Base-by-base conservation (phyloP, 2,797 vertebrate species). In the Distichodus sexfasciatus region DNA sequence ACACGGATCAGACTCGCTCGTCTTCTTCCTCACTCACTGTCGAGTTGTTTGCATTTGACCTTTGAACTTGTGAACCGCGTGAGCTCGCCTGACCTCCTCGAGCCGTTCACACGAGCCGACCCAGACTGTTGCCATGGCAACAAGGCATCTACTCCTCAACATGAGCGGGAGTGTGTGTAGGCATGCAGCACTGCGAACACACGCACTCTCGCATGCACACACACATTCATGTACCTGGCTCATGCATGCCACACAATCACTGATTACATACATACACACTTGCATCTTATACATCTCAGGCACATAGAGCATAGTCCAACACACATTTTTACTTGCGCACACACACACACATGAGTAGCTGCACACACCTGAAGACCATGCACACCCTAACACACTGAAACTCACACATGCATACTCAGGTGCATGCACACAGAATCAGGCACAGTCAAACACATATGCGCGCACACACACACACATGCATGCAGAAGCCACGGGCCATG, bases 81-180 rank as follows among this genome's bases (percentile, higher is more conserved):
- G 59, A 70, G 46, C 57, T 72, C 1, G 70, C 76, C 77, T 79
- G 74, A 63, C n/a, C 63, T 70, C 71, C 77, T 46, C 31, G 51
- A 69, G 58, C 58, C 67, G 46, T 51, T 9, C 31, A 33, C 17
- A 40, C 19, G 51, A 23, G 51, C 57, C 23, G 41, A 43, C 71
- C 66, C 68, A 72, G 74, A 66, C 78, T 75, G 76, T 80, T 40
- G 53, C 78, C 76, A 80, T 80, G 73, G 78, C 66, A 76, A 80
- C 78, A 73, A 64, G 53, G 43, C 76, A 72, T 78, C 74, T 76
- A 53, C 78, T 76, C 48, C 54, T 63, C 65, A 74, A 70, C 57
- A 54, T 17, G 53, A 75, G 65, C 60, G 35, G 4, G 55, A 35
- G 57, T 46, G 66, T 48, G 60, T 71, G 59, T 46, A 48, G 70